Evolutionary conservation across 1,140 invertebrate species (phyloP), one percentile per base, ranked within the genome.

Genomic region (Bombus huntii): DNA sequence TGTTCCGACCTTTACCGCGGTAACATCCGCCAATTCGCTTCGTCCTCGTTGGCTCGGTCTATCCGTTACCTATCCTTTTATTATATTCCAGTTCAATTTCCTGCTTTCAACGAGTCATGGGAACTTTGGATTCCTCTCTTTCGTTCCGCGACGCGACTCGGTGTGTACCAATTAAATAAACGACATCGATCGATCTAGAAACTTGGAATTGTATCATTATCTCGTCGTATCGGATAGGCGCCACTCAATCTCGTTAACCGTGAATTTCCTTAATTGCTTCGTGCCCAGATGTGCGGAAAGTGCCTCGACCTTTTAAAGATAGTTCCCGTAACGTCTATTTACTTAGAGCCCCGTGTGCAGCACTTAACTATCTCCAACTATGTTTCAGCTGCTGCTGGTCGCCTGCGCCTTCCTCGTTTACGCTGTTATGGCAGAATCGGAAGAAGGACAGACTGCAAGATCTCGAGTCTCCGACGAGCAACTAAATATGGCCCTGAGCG

Each of bases 401-500:
- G 59, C 1, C 42, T 89, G 84, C 47, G 70, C 66, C 22, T 34
- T 88, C 34, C 47, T 90, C 39, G 70, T 72, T 70, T 59, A 42
- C 57, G 37, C 70, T 57, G 72, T 37, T 18, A 31, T 88, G 34
- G 42, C 83, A 5, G 91, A 91, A n/a, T 73, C 85, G 70, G 73
- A 83, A 15, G 85, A 86, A 37, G 62, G 28, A 44, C 87, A 89
- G 71, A n/a, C 59, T 80, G 73, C 88, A 28, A 93, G 95, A 90
- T 95, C 95, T 0, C 90, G 94, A 71, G 95, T 97, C 37, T 95
- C 97, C 3, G 97, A 97, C 89, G 96, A 96, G 31, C 96, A 96
- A 65, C 92, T 97, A 0, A 96, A 97, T 28, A 96, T 95, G 47
- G 97, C 97, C 0, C 94, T 97, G 39, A 97, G 95, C 82, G 97